Evolutionary conservation across 2,888 invertebrate genomes (phyloP).

Genomic region (Pollenia labialis): DNA sequence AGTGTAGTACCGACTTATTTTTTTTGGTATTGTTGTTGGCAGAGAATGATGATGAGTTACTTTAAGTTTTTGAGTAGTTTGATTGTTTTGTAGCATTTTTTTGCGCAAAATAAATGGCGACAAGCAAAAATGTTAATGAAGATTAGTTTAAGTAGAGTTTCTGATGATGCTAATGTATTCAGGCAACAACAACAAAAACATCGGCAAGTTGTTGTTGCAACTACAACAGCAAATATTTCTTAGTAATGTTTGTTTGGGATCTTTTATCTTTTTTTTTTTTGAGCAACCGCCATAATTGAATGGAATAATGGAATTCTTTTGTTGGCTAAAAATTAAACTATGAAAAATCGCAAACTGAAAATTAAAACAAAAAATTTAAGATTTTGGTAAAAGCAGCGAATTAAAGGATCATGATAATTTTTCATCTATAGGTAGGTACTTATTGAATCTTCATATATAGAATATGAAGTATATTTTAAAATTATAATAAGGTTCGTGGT

Average conservation of each 20-base stretch:
- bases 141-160: constrained; percentile 77
- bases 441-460: too few relatives aligned
- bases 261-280: constrained; percentile 1
- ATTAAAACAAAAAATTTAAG: background rate
- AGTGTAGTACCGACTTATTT: background rate
- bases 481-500: too few relatives aligned
- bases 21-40: constrained; percentile 53
- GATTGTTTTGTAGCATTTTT: constrained; percentile 59
- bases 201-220: constrained; percentile 21
- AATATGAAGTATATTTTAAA: too few relatives aligned
- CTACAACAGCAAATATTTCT: background rate
- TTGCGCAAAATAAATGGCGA: constrained; percentile 77
- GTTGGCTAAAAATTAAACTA: constrained; percentile 15
- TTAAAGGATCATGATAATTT: too few relatives aligned
- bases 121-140: constrained; percentile 78
- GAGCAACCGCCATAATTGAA: constrained; percentile 45
- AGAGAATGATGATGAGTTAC: constrained; percentile 61
- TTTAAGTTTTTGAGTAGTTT: constrained; percentile 59
- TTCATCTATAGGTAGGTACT: too few relatives aligned
- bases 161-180: constrained; percentile 64
- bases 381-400: background rate
- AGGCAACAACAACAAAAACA: constrained; percentile 13
- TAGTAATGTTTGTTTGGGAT: background rate
- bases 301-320: constrained; percentile 37
- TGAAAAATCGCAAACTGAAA: background rate